Evolutionary conservation across 1,140 invertebrate genomes (phyloP).

Genomic region (Plectrocnemia conspersa): DNA sequence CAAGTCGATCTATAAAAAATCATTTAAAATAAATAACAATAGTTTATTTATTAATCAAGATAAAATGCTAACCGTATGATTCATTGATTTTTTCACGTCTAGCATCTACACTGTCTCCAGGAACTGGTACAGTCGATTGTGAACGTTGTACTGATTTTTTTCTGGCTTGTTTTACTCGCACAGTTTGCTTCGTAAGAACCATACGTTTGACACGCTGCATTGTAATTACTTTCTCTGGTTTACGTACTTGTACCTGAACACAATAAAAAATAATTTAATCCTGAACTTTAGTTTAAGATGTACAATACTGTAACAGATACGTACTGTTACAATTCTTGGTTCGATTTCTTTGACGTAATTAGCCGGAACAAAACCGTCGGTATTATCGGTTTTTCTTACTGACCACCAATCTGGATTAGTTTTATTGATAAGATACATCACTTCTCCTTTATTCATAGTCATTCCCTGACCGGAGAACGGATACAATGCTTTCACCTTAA

Average conservation of each 20-base stretch:
- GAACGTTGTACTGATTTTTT: slow-evolving; percentile 9
- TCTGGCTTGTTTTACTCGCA: slow-evolving; percentile 54
- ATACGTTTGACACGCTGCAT: slow-evolving; percentile 85
- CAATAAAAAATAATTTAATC: slow-evolving; percentile 1
- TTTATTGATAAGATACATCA: slow-evolving; percentile 90
- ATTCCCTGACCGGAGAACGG: slow-evolving; percentile 92
- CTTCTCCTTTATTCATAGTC: slow-evolving; percentile 85
- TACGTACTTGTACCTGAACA: slow-evolving; percentile 72
- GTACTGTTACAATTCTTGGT: slow-evolving; percentile 69
- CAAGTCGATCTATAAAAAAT: slow-evolving; percentile 57
- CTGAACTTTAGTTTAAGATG: slow-evolving; percentile 5
- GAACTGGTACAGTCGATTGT: background rate
- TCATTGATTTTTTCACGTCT: slow-evolving; percentile 74
- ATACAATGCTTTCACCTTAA: slow-evolving; percentile 76
- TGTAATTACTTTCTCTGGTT: slow-evolving; percentile 76
- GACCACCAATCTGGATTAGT: slow-evolving; percentile 99
- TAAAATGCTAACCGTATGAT: slow-evolving; percentile 58
- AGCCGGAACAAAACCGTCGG: slow-evolving; percentile 94
- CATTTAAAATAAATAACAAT: background rate
- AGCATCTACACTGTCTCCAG: slow-evolving; percentile 75
- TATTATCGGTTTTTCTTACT: slow-evolving; percentile 83
- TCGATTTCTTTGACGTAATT: slow-evolving; percentile 95
- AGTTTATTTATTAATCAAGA: background rate
- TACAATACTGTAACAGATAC: slow-evolving; percentile 29
- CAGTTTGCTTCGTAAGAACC: slow-evolving; percentile 79